Percentiles rank a stretch among this genome's conserved stretches.
phyloP scores from a whole-genome alignment of 2,113 vertebrate genomes.

The Burhinus oedicnemus region DNA sequence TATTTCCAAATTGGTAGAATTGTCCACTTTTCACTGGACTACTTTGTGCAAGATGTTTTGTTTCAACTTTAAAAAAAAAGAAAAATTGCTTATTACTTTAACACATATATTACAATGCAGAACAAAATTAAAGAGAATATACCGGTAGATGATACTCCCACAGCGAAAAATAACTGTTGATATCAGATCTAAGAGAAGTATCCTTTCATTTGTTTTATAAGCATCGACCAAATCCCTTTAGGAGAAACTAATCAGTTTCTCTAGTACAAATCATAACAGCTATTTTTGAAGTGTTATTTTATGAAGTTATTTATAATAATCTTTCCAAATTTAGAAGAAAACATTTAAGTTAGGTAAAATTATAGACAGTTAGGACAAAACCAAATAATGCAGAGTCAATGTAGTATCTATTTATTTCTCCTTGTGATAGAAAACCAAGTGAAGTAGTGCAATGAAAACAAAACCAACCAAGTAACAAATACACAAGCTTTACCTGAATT shows the following conservation, averaged over 20 bases:
- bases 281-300: too few species aligned
- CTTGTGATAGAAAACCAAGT: not conserved
- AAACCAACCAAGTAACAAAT: not conserved
- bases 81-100: not conserved
- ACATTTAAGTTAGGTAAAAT: too few species aligned
- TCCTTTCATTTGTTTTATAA: too few species aligned
- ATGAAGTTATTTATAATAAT: too few species aligned
- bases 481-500: slow-evolving; percentile 78
- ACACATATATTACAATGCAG: not conserved
- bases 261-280: too few species aligned
- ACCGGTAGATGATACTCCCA: not conserved
- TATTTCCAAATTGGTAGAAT: not conserved
- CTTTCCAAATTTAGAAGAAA: too few species aligned
- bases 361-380: too few species aligned
- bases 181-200: not conserved
- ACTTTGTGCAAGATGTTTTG: not conserved
- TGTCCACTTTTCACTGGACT: not conserved
- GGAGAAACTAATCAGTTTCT: too few species aligned
- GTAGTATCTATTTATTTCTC: not conserved
- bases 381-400: too few species aligned
- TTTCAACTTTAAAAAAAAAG: not conserved
- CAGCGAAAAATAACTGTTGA: not conserved
- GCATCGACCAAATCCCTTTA: too few species aligned
- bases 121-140: not conserved
- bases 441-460: not conserved